Conservation (phyloP, 2,113 vertebrate species). For the Crotalus tigris region DNA sequence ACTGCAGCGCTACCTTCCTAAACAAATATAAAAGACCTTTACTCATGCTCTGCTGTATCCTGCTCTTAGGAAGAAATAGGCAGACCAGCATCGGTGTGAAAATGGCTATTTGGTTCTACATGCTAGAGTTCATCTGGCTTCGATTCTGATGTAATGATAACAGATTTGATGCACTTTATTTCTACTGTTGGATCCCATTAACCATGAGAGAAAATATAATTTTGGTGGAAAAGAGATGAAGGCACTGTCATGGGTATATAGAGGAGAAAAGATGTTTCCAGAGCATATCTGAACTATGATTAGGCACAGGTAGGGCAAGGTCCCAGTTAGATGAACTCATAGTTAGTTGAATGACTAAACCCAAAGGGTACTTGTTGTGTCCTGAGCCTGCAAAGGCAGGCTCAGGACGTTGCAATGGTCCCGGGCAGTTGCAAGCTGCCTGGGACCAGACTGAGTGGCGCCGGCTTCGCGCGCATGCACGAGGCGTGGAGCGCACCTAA, state of each 20-base stretch:
- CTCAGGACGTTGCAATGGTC: no score
- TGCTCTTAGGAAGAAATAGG: not conserved
- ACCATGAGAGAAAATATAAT: not conserved
- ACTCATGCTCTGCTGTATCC: not conserved
- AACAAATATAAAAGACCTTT: not conserved
- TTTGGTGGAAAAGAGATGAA: not conserved
- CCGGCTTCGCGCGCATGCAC: no score
- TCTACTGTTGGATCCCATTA: not conserved
- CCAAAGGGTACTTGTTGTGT: not conserved
- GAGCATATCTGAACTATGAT: not conserved
- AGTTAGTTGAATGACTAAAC: not conserved
- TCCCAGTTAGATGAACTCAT: not conserved
- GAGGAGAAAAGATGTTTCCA: not conserved
- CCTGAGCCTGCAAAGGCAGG: no score
- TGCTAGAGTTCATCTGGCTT: not conserved
- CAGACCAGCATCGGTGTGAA: not conserved
- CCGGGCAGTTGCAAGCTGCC: no score
- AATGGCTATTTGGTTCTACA: not conserved
- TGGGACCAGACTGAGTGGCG: no score
- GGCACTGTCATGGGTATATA: no score
- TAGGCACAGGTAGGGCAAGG: not conserved
- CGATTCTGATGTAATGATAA: not conserved
- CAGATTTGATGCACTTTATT: not conserved
- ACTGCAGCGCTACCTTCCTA: not conserved
- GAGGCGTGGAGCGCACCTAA: no score